Percentiles rank a stretch among this genome's conserved stretches.
phyloP scores from a whole-genome alignment of 2,113 vertebrate species.

The Pontoporia blainvillei region DNA sequence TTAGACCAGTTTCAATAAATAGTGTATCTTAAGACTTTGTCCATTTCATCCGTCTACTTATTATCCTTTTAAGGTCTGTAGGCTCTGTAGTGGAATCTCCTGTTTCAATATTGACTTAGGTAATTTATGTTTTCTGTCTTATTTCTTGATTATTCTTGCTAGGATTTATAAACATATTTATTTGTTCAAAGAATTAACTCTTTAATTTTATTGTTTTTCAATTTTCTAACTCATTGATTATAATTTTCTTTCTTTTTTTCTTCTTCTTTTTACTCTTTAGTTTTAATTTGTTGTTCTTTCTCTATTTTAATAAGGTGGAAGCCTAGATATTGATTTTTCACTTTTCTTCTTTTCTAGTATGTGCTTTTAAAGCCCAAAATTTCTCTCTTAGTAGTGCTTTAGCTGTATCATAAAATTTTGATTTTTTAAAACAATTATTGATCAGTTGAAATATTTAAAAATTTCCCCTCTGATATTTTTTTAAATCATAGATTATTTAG shows the following conservation, averaged over 20 bases:
- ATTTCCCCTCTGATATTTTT: neutral
- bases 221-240: neutral
- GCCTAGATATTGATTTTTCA: neutral
- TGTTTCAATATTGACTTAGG: neutral
- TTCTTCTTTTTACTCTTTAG: neutral
- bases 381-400: neutral
- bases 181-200: neutral
- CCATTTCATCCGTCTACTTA: neutral
- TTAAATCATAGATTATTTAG: neutral
- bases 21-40: neutral
- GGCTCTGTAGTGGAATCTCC: neutral
- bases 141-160: neutral
- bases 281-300: neutral
- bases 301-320: neutral
- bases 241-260: neutral
- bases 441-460: neutral
- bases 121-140: neutral
- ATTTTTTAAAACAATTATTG: neutral
- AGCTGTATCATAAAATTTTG: neutral
- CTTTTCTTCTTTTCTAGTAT: neutral
- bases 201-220: neutral
- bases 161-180: neutral
- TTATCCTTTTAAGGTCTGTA: neutral
- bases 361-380: neutral
- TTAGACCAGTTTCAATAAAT: neutral